phyloP scores from a whole-genome alignment of 1,140 invertebrate species.

The Lineus longissimus region DNA sequence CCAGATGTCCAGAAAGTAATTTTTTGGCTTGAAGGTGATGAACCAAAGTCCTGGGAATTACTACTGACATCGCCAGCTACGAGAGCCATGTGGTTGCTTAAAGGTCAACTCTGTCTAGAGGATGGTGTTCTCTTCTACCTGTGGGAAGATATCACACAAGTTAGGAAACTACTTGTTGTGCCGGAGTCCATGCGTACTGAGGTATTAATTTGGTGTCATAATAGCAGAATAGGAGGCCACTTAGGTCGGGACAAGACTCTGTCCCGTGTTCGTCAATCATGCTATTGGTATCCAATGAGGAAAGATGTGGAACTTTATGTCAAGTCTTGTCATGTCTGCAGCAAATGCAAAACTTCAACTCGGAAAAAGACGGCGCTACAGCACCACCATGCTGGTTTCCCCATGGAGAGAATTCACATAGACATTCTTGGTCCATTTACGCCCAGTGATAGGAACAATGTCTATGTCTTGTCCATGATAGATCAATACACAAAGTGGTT shows the following conservation, averaged over 20 bases:
- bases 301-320: neutral
- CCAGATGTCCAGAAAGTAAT: too few species aligned
- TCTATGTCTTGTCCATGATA: conserved; percentile 5
- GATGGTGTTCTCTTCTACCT: too few species aligned
- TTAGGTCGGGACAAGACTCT: neutral
- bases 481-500: conserved; percentile 19
- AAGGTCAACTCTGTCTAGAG: too few species aligned
- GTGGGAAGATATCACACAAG: too few species aligned
- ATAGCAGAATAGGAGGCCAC: neutral
- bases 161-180: too few species aligned
- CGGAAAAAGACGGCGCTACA: neutral
- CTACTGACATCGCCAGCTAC: too few species aligned
- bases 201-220: too few species aligned
- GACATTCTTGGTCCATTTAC: neutral
- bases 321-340: neutral
- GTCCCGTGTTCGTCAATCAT: neutral
- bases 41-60: too few species aligned
- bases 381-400: neutral
- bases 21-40: too few species aligned
- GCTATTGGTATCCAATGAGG: neutral
- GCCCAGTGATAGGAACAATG: neutral
- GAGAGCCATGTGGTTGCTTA: too few species aligned
- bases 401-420: neutral
- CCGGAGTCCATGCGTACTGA: too few species aligned
- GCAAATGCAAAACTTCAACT: neutral